These are phyloP conservation scores for Thunnus maccoyii DNA, from an alignment of 2,113 vertebrate species.

Conservation along the genomic window DNA sequence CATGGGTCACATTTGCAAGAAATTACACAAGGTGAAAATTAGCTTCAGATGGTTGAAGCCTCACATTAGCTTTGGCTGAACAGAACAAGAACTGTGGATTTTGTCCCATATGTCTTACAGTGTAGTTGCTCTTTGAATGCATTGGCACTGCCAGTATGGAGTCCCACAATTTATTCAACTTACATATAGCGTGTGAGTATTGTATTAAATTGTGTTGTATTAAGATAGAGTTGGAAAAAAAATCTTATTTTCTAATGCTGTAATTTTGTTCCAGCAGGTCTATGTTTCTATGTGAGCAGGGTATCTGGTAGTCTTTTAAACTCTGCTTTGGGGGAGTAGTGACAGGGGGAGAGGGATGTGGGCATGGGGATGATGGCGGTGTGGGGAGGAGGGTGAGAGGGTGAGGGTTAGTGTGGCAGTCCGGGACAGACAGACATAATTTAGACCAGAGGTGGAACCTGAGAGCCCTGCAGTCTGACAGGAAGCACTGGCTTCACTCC, in stretches of 20 bases:
- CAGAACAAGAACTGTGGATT: background rate
- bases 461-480: constrained; percentile 80
- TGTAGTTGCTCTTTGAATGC: background rate
- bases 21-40: too few relatives aligned
- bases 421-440: constrained; percentile 79
- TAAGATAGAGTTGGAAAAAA: background rate
- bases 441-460: constrained; percentile 83
- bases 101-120: background rate
- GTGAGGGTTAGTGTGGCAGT: constrained; percentile 60
- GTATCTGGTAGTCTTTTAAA: constrained; percentile 54
- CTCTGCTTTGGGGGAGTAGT: constrained; percentile 24
- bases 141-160: background rate
- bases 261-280: constrained; percentile 24
- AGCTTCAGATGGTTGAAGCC: too few relatives aligned
- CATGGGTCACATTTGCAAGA: background rate
- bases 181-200: background rate
- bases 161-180: background rate
- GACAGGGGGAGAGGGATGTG: constrained; percentile 49
- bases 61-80: too few relatives aligned
- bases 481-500: constrained; percentile 84
- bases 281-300: background rate
- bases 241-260: constrained; percentile 14
- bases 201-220: background rate
- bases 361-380: constrained; percentile 47
- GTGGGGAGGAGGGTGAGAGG: constrained; percentile 11